phyloP scores from a whole-genome alignment of 2,113 vertebrate species.

The Ivindomyrus marchei region DNA sequence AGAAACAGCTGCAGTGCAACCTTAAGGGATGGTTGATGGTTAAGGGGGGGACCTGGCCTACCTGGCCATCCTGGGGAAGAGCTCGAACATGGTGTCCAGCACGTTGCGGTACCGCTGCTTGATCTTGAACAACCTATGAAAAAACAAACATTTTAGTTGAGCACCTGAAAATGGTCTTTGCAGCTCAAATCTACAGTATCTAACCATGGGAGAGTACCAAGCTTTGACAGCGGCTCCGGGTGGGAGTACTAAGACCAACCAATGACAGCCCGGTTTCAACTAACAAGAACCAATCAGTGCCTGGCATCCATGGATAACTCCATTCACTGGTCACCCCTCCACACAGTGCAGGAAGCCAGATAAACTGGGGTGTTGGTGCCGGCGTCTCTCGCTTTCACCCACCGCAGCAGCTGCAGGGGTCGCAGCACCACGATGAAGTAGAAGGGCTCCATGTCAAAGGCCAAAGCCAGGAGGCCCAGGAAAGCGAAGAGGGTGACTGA shows the following conservation, averaged over 20 bases:
- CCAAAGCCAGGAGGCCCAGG: slow-evolving; percentile 82
- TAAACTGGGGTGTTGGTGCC: neutral
- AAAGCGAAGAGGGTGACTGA: slow-evolving; percentile 85
- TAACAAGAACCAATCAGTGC: neutral
- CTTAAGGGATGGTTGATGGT: neutral
- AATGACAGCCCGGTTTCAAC: neutral
- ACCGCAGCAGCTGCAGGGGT: slow-evolving; percentile 91
- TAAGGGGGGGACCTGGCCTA: slow-evolving; percentile 31
- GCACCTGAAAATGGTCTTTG: neutral
- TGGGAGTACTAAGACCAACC: neutral
- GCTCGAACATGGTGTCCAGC: slow-evolving; percentile 95
- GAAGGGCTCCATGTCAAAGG: slow-evolving; percentile 89
- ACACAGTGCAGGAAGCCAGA: neutral
- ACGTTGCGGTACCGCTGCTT: slow-evolving; percentile 92
- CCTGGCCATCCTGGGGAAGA: slow-evolving; percentile 95
- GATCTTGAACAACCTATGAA: slow-evolving; percentile 83
- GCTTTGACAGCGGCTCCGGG: neutral
- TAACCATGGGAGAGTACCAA: neutral
- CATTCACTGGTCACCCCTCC: neutral
- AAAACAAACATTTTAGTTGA: neutral
- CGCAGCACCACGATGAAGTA: slow-evolving; percentile 94
- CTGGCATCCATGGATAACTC: neutral
- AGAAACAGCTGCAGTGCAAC: neutral
- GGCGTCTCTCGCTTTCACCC: slow-evolving; percentile 14
- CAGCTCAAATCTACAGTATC: neutral